Conservation (phyloP, 2,797 vertebrate species). For the Neoniphon sammara region DNA sequence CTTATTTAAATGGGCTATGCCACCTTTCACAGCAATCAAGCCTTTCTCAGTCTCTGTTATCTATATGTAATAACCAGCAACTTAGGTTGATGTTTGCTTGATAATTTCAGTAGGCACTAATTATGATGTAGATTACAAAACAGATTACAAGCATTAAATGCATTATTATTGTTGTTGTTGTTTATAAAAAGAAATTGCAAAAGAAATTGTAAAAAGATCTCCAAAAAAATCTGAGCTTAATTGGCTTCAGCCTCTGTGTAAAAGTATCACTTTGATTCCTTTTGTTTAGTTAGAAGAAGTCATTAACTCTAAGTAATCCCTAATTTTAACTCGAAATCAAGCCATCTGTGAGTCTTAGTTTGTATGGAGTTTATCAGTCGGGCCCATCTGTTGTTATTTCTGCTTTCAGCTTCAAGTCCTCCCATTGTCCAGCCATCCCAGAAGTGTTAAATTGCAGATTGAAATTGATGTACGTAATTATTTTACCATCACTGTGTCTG, state of each 20-base stretch:
- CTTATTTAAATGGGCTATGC: no score
- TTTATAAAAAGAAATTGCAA: no score
- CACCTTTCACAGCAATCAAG: background rate
- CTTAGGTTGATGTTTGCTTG: background rate
- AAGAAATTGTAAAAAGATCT: slow-evolving; percentile 4
- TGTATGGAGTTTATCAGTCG: slow-evolving; percentile 21
- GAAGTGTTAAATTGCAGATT: slow-evolving; percentile 42
- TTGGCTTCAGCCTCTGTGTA: slow-evolving; percentile 3
- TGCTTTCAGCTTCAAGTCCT: slow-evolving; percentile 26
- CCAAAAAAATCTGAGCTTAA: background rate
- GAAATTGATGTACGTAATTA: slow-evolving; percentile 60
- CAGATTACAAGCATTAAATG: no score
- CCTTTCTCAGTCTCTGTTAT: no score
- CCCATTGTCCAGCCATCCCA: slow-evolving; percentile 28
- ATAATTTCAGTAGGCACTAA: background rate
- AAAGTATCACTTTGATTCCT: slow-evolving; percentile 7
- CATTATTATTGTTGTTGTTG: no score
- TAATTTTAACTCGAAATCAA: slow-evolving; percentile 30
- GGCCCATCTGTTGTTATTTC: slow-evolving; percentile 29
- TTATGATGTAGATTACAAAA: background rate
- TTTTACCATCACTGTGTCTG: slow-evolving; percentile 54
- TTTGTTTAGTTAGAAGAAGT: background rate
- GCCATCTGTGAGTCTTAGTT: slow-evolving; percentile 11
- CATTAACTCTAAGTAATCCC: slow-evolving; percentile 18
- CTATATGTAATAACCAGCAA: background rate